Base-by-base conservation (phyloP, 2,113 vertebrate species). In the Otolemur garnettii region DNA sequence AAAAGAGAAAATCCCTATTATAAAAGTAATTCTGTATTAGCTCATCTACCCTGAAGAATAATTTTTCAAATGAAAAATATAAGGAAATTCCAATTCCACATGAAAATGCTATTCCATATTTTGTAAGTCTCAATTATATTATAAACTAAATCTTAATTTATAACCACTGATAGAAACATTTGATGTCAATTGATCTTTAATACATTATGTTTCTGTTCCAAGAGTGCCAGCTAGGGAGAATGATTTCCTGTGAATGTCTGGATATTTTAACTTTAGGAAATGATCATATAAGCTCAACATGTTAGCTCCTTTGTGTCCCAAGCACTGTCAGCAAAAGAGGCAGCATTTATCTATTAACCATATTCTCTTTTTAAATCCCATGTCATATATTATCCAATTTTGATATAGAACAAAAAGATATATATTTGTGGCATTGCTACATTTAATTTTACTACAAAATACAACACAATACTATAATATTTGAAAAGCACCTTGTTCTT, bases 191-290 rank as follows among this genome's bases (percentile, higher is more conserved):
- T 90, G 30, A 92, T 95, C 57, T 96, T 95, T 77, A 96, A 86
- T 75, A 75, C 1, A 21, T 80, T 83, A 85, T 64, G 7, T 91
- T 91, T 90, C 62, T 78, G 5, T 84, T 94, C 18, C 17, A 87
- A 78, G 53, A 78, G 5, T 21, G 26, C 50, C 28, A 88, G 90
- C 26, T 82, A 82, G 79, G 42, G 45, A 91, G 33, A 93, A 92
- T 75, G 93, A 81, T 77, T 92, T 90, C 93, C 45, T 90, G 59
- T 84, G 19, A 5, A 33, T 45, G 2, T 72, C 64, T 96, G 64
- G 35, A 93, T 84, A 80, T 91, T 96, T 95, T 94, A 89, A 87
- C 57, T 95, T 91, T 91, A 89, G 64, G 83, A 94, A 93, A 90
- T 87, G 19, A 96, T 86, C 35, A 86, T 69, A 64, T 26, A 81